Percentiles rank a stretch among this genome's conserved stretches.
Evolutionary conservation across 2,888 invertebrate genomes (phyloP).

Genomic region (Tupiocoris notatus): DNA sequence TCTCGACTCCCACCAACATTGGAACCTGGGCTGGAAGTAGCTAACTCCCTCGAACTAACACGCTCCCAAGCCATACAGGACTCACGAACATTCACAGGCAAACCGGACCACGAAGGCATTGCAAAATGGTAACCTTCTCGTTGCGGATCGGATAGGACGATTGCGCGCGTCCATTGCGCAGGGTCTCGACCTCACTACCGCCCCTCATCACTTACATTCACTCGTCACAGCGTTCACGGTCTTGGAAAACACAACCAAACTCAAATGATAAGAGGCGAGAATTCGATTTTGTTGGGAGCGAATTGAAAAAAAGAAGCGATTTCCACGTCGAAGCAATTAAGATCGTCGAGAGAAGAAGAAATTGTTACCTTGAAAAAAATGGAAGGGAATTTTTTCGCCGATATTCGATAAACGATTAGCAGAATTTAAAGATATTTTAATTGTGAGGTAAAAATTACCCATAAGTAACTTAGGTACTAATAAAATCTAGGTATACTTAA

Average conservation of each 20-base stretch:
- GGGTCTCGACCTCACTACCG: conserved; percentile 49
- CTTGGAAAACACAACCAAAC: background rate
- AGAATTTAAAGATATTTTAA: too few species aligned
- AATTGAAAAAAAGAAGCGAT: background rate
- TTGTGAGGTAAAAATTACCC: too few species aligned
- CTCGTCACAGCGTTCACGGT: conserved; percentile 46
- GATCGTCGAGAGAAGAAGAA: too few species aligned
- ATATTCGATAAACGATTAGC: too few species aligned
- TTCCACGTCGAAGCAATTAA: too few species aligned
- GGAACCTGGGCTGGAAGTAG: background rate
- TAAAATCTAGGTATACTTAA: too few species aligned
- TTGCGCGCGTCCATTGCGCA: background rate
- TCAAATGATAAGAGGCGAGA: background rate
- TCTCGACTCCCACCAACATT: background rate
- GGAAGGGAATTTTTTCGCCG: too few species aligned
- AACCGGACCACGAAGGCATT: background rate
- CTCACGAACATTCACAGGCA: background rate
- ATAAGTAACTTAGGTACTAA: too few species aligned
- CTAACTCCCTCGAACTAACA: background rate
- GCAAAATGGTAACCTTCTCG: background rate
- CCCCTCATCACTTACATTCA: conserved; percentile 50
- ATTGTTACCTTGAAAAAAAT: too few species aligned
- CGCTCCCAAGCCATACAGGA: background rate
- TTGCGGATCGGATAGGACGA: background rate
- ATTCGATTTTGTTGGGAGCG: background rate